These are phyloP conservation scores for Chrysolina americana DNA, from an alignment of 2,888 invertebrate genomes.

Conservation along the genomic window DNA sequence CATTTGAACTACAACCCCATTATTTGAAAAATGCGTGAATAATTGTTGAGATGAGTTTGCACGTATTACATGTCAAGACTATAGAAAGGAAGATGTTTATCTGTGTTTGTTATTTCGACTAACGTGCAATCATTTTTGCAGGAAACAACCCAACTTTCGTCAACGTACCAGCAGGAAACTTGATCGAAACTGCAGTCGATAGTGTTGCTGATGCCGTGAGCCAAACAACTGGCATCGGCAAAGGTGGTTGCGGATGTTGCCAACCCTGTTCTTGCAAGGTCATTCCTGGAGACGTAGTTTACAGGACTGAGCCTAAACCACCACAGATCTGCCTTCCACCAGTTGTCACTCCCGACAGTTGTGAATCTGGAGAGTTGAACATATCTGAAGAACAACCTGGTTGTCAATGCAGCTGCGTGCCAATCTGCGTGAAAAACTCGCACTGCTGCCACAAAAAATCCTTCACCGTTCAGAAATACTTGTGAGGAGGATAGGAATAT, in stretches of 20 bases:
- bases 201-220: background rate
- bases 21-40: too few relatives aligned
- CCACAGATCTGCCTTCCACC: conserved; percentile 43
- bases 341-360: conserved; percentile 37
- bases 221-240: background rate
- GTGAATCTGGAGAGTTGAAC: conserved; percentile 44
- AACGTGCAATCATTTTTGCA: conserved; percentile 38
- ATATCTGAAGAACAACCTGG: conserved; percentile 27
- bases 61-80: too few relatives aligned
- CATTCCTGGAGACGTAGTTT: conserved; percentile 58
- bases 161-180: conserved; percentile 44
- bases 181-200: conserved; percentile 7
- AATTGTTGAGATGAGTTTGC: too few relatives aligned
- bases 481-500: background rate
- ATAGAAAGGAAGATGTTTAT: too few relatives aligned
- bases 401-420: conserved; percentile 36
- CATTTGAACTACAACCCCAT: too few relatives aligned
- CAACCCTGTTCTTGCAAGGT: conserved; percentile 44
- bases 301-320: conserved; percentile 52
- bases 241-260: conserved; percentile 29
- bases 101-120: background rate
- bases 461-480: conserved; percentile 27
- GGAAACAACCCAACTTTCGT: conserved; percentile 46
- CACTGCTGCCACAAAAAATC: conserved; percentile 36
- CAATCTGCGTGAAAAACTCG: conserved; percentile 32